phyloP scores from a whole-genome alignment of 2,113 vertebrate species.

The Silurus asotus region DNA sequence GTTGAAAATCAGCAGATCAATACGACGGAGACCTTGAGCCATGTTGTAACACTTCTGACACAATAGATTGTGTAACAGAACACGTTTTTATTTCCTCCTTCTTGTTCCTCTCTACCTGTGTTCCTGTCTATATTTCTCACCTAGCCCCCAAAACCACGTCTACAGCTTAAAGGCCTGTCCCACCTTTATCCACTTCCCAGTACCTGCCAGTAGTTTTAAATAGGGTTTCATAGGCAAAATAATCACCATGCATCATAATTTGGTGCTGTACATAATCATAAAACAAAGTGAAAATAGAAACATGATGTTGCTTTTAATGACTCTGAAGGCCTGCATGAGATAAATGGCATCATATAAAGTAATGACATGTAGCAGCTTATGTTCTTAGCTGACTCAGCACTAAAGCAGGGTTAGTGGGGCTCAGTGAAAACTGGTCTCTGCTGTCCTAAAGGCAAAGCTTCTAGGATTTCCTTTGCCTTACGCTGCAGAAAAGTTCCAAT shows the following conservation, averaged over 20 bases:
- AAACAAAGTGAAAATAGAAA: background rate
- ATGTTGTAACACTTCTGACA: too few relatives aligned
- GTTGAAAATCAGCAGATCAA: too few relatives aligned
- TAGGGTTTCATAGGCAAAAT: background rate
- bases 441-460: slow-evolving; percentile 33
- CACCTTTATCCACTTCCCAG: too few relatives aligned
- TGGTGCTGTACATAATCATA: background rate
- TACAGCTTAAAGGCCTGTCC: too few relatives aligned
- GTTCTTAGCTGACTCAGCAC: slow-evolving; percentile 26
- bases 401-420: background rate
- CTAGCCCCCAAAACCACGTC: too few relatives aligned
- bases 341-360: slow-evolving; percentile 1
- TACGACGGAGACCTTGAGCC: too few relatives aligned
- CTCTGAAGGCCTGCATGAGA: background rate
- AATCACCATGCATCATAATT: background rate
- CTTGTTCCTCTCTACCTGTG: too few relatives aligned
- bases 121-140: too few relatives aligned
- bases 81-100: too few relatives aligned
- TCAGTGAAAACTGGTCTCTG: slow-evolving; percentile 9
- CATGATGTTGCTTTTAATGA: background rate
- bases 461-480: slow-evolving; percentile 15
- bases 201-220: background rate
- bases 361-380: background rate
- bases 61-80: too few relatives aligned
- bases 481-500: slow-evolving; percentile 25